Conservation (phyloP, 2,797 vertebrate species). For the Lutjanus argentimaculatus region DNA sequence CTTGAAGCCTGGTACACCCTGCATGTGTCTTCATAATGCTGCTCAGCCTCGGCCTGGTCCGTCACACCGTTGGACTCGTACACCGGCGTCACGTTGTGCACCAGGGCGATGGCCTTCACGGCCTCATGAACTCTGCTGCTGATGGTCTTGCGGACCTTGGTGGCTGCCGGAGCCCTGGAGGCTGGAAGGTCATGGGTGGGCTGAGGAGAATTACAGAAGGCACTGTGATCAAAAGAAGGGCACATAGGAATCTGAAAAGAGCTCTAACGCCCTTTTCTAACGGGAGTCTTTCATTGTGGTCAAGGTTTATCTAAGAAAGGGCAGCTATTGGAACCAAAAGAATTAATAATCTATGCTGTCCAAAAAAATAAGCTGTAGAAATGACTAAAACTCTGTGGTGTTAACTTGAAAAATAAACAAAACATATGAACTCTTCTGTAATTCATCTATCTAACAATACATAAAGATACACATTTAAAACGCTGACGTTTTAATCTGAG, state of each 20-base stretch:
- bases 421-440: background rate
- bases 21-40: slow-evolving; percentile 97
- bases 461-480: background rate
- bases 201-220: slow-evolving; percentile 71
- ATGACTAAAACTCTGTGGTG: background rate
- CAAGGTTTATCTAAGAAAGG: slow-evolving; percentile 13
- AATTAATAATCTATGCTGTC: background rate
- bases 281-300: background rate
- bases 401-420: background rate
- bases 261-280: background rate
- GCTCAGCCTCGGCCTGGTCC: slow-evolving; percentile 97
- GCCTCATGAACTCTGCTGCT: slow-evolving; percentile 97
- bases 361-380: background rate
- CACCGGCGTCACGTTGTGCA: slow-evolving; percentile 97
- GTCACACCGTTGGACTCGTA: slow-evolving; percentile 97
- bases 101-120: slow-evolving; percentile 96
- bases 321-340: background rate
- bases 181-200: slow-evolving; percentile 91
- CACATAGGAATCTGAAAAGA: background rate
- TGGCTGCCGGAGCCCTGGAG: slow-evolving; percentile 89
- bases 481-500: background rate
- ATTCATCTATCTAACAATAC: background rate
- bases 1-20: slow-evolving; percentile 98
- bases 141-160: slow-evolving; percentile 97
- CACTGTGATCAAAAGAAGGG: background rate